Percentiles rank a stretch among this genome's conserved stretches.
Evolutionary conservation across 2,888 invertebrate species (phyloP).

Genomic region (Eutolmus rufibarbis): DNA sequence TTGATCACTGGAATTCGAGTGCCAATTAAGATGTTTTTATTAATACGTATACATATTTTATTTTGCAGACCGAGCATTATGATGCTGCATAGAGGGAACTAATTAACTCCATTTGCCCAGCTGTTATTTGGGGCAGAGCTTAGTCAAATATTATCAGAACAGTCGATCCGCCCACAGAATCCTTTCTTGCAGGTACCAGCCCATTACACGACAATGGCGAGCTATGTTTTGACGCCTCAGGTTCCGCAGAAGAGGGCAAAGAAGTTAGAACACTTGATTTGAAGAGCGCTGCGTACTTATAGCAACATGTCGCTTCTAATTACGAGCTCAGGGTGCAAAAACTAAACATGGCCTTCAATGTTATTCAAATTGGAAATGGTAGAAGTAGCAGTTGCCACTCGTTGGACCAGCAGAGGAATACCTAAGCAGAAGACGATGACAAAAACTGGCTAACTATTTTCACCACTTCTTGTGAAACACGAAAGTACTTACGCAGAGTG

Average conservation of each 20-base stretch:
- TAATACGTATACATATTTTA: too few species aligned
- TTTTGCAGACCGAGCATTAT: background rate
- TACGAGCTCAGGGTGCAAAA: background rate
- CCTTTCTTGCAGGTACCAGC: slow-evolving; percentile 2
- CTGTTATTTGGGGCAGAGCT: background rate
- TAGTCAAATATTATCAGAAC: slow-evolving; percentile 19
- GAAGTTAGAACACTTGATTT: slow-evolving; percentile 10
- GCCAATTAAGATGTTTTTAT: too few species aligned
- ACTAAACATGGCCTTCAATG: background rate
- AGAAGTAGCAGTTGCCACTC: background rate
- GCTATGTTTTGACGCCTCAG: slow-evolving; percentile 3
- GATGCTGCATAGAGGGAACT: background rate
- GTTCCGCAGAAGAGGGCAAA: background rate
- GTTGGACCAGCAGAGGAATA: background rate
- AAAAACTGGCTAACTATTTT: background rate
- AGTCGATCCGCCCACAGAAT: background rate
- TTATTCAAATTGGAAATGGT: slow-evolving; percentile 2
- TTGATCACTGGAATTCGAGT: too few species aligned
- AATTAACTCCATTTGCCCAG: background rate
- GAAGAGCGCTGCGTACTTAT: background rate
- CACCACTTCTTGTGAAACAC: slow-evolving; percentile 57
- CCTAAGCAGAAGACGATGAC: background rate
- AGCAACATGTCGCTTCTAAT: slow-evolving; percentile 22
- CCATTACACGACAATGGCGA: slow-evolving; percentile 18
- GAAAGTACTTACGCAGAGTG: slow-evolving; percentile 85